phyloP scores from a whole-genome alignment of 2,797 vertebrate species.

The Molossus alvarezi region DNA sequence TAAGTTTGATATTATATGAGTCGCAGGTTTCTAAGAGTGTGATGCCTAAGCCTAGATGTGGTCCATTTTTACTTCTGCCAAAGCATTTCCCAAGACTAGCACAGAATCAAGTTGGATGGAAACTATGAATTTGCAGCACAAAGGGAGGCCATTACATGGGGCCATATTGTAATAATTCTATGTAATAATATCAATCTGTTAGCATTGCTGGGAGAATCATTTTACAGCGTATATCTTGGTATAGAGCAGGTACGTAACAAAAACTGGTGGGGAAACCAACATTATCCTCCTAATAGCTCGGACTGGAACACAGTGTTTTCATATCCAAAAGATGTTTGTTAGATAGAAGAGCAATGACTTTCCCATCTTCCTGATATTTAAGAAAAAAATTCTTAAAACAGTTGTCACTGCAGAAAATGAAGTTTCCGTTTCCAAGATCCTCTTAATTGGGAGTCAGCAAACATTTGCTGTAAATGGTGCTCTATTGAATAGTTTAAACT shows the following conservation, averaged over 20 bases:
- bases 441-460: background rate
- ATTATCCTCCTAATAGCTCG: background rate
- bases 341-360: background rate
- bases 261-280: background rate
- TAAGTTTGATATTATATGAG: background rate
- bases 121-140: background rate
- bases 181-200: background rate
- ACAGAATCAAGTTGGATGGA: background rate
- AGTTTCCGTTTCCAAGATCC: background rate
- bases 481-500: background rate
- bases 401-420: background rate
- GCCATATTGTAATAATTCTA: background rate
- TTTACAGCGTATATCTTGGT: background rate
- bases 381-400: slow-evolving; percentile 1
- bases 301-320: background rate
- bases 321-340: background rate
- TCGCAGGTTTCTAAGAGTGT: background rate
- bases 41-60: background rate
- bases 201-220: background rate
- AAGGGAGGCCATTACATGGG: background rate
- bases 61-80: background rate
- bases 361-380: background rate
- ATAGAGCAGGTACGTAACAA: background rate
- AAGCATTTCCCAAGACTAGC: background rate
- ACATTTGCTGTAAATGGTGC: background rate